Evolutionary conservation across 2,113 vertebrate species (phyloP).

Genomic region (Glaucidium brasilianum): DNA sequence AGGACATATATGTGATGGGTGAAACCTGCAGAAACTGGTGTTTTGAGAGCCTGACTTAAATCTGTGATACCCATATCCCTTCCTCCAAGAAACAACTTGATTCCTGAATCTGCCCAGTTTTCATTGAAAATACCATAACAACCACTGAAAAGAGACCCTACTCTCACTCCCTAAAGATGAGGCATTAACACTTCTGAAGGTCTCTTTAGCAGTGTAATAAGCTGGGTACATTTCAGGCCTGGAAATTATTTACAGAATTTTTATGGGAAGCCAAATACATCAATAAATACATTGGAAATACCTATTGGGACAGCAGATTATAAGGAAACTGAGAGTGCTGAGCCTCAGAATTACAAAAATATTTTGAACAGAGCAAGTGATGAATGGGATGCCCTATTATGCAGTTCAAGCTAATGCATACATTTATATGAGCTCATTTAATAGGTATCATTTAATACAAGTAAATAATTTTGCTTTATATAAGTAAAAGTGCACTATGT

Average conservation of each 20-base stretch:
- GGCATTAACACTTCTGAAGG: background rate
- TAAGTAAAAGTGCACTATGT: background rate
- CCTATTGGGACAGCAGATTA: background rate
- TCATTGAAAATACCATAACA: background rate
- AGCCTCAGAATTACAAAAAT: background rate
- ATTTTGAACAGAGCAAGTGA: background rate
- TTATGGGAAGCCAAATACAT: conserved; percentile 2
- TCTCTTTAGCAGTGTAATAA: background rate
- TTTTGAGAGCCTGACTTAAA: background rate
- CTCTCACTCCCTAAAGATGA: background rate
- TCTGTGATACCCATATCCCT: background rate
- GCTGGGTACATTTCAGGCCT: background rate
- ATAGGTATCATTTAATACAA: background rate
- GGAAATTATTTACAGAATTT: conserved; percentile 3
- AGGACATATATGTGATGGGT: background rate
- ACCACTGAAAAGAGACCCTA: background rate
- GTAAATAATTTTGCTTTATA: background rate
- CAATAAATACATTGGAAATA: background rate
- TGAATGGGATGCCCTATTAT: background rate
- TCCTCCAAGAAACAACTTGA: background rate
- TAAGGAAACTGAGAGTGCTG: background rate
- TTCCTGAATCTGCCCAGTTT: background rate
- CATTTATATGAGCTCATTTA: background rate
- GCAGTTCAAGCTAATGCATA: background rate
- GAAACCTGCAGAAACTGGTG: background rate